These are phyloP conservation scores for Columba livia DNA, from an alignment of 2,113 vertebrate genomes.

Conservation along the genomic window DNA sequence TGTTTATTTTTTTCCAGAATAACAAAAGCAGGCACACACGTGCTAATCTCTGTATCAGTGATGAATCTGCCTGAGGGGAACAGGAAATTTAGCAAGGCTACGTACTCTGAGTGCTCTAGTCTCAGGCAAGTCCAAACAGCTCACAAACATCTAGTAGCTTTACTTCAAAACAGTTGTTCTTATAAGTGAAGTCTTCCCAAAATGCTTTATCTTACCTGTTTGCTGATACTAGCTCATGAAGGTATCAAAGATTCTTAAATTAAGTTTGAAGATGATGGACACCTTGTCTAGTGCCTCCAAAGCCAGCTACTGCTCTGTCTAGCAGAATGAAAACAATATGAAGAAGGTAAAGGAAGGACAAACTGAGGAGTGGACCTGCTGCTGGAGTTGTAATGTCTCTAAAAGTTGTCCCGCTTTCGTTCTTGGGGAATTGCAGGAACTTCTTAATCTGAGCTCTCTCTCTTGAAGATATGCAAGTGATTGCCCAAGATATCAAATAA, in stretches of 20 bases:
- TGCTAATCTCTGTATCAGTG: not conserved
- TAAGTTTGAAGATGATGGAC: not conserved
- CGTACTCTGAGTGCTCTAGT: not conserved
- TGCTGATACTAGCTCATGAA: not conserved
- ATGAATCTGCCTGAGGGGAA: not conserved
- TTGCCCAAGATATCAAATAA: not conserved
- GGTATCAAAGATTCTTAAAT: not conserved
- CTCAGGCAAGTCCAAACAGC: not conserved
- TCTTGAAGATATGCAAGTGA: not conserved
- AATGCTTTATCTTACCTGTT: not conserved
- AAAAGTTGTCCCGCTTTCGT: not conserved
- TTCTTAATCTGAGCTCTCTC: not conserved
- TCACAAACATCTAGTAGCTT: not conserved
- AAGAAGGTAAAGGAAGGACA: fast-evolving
- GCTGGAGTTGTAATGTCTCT: not conserved
- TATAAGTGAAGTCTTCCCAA: not conserved
- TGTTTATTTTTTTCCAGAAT: not conserved
- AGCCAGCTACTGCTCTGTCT: not conserved
- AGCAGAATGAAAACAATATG: not conserved
- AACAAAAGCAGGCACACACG: not conserved
- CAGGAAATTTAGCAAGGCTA: not conserved
- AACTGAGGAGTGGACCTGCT: not conserved
- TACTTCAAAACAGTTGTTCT: not conserved
- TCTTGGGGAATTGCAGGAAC: not conserved
- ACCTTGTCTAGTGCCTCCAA: not conserved